A percentile compares a stretch with the other conserved stretches of the same genome.
These are phyloP conservation scores for Drosophila leonis DNA, from an alignment of 2,888 invertebrate species.

Conservation along the genomic window DNA sequence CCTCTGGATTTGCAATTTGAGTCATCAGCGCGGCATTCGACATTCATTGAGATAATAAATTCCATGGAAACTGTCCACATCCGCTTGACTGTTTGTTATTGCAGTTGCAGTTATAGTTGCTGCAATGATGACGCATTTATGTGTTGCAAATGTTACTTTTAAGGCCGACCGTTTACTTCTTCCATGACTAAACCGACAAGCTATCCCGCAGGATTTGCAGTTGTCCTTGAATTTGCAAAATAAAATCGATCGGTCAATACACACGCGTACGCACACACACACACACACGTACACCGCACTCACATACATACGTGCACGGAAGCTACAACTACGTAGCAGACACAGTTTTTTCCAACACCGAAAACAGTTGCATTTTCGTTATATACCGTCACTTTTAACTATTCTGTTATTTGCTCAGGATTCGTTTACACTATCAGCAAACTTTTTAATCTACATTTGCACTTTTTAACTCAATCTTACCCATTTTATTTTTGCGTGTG, in stretches of 20 bases:
- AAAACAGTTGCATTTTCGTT: conserved; percentile 30
- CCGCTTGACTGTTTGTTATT: conserved; percentile 47
- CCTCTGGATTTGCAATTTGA: conserved; percentile 68
- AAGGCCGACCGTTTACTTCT: conserved; percentile 10
- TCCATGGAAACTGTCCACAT: conserved; percentile 57
- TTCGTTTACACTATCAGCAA: conserved; percentile 10
- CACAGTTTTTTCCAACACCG: conserved; percentile 35
- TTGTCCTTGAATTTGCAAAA: conserved; percentile 81
- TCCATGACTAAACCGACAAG: conserved; percentile 23
- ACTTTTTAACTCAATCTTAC: conserved; percentile 74
- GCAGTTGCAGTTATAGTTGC: conserved; percentile 24
- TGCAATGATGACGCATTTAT: conserved; percentile 16
- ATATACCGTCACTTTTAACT: conserved; percentile 11
- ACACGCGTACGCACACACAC: conserved; percentile 50
- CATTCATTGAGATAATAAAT: conserved; percentile 62
- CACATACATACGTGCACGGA: conserved; percentile 39
- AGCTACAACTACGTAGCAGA: conserved; percentile 58
- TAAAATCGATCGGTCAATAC: conserved; percentile 79
- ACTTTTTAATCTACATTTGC: conserved; percentile 35
- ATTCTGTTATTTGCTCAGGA: background rate
- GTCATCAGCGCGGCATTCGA: conserved; percentile 61
- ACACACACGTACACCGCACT: conserved; percentile 31
- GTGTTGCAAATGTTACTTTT: conserved; percentile 11
- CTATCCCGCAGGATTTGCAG: conserved; percentile 71
- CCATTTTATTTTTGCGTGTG: conserved; percentile 76